A percentile compares a stretch with the other conserved stretches of the same genome.
Evolutionary conservation across 2,113 vertebrate species (phyloP).

Genomic region (Rissa tridactyla): DNA sequence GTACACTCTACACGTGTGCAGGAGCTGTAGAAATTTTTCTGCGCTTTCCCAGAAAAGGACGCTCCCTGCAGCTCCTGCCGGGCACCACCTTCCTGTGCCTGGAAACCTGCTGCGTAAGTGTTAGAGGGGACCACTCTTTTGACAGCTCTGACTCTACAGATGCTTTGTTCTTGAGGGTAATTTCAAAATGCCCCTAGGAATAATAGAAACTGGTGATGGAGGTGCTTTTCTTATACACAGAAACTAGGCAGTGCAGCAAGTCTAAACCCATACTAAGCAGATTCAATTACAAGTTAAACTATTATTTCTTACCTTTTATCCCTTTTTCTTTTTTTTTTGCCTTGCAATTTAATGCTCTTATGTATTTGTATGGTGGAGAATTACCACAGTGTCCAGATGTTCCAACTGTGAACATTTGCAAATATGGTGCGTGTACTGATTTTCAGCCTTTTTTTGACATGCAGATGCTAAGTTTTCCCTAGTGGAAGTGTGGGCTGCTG

Average conservation of each 20-base stretch:
- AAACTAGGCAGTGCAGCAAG: background rate
- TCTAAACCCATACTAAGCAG: background rate
- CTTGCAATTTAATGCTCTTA: background rate
- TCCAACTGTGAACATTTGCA: background rate
- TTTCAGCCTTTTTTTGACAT: background rate
- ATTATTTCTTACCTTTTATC: background rate
- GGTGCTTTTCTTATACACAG: background rate
- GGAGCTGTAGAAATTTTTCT: background rate
- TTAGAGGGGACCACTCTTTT: background rate
- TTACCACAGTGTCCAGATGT: background rate
- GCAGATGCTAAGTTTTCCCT: background rate
- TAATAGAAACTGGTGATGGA: background rate
- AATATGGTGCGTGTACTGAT: background rate
- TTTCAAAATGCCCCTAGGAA: background rate
- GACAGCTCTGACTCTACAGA: background rate
- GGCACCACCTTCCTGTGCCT: background rate
- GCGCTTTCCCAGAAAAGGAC: background rate
- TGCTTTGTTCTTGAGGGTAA: background rate
- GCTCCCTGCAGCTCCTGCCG: background rate
- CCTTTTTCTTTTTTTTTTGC: background rate
- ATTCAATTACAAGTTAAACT: background rate
- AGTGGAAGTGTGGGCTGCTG: background rate
- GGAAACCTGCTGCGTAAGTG: background rate
- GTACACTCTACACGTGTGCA: rapidly evolving
- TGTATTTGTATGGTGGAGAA: background rate